Base-by-base conservation (phyloP, 2,797 vertebrate species). In the Enteromius trimaculatus region DNA sequence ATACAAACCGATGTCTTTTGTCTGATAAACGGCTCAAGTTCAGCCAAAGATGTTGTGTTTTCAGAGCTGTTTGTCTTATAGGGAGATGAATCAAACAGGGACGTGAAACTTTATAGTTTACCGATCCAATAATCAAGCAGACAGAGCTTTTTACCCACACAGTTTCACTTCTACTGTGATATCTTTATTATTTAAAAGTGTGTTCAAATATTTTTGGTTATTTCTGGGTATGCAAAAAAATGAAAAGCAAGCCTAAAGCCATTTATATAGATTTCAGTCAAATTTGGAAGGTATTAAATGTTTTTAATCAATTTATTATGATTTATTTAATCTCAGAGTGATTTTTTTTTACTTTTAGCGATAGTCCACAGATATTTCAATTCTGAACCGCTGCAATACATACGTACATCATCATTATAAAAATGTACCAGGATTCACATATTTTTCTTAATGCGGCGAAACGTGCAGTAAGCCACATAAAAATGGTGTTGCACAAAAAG, bases 1-100 rank as follows among this genome's bases (percentile, higher is more conserved):
- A 84, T 75, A 82, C 37, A 75, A 80, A 80, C 13, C 26, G 31
- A 72, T 51, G 53, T 74, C 49, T 74, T 55, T 80, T 55, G 49
- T 82, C 68, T 74, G 69, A 47, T 79, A 55, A 79, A 64, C 77
- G 55, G 21, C 39, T 8, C 37, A 0, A 21, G 23, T 47, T 19
- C 47, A 7, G 62, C n/a, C 62, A 69, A 69, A 75, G 58, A 17
- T 68, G 21, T 68, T 68, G 62, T 10, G 1, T 55, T 53, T 37
- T 69, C 47, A 9, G 26, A 47, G 42, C 19, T 80, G 66, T 80
- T 80, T 80, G 66, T 80, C 51, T 21, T 29, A 60, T 37, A 60
- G 66, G 49, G 23, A 44, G 34, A 62, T 72, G 21, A 8, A 62
- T 81, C 37, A 1, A 72, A 81, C 14, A 23, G 13, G 7, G 37